phyloP scores from a whole-genome alignment of 2,888 invertebrate species.

The Cybosia mesomella region DNA sequence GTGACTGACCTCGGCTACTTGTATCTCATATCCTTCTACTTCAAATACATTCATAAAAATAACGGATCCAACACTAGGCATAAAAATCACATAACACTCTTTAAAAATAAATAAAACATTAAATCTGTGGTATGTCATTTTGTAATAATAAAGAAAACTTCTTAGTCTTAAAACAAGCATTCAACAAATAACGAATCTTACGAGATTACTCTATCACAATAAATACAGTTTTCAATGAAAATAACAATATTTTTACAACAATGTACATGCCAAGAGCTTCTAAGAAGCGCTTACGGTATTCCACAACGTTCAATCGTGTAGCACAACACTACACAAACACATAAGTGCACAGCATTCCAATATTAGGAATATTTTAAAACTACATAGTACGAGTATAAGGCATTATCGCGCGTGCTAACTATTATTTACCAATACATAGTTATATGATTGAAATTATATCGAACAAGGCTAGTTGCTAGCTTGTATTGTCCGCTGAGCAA shows the following conservation, averaged over 20 bases:
- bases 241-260: conserved; percentile 23
- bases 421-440: neutral
- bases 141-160: conserved; percentile 3
- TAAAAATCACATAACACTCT: conserved; percentile 2
- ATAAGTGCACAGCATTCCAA: conserved; percentile 15
- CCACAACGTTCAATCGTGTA: conserved; percentile 8
- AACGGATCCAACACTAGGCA: neutral
- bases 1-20: neutral
- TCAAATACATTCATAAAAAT: neutral
- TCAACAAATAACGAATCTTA: conserved; percentile 29
- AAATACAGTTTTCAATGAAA: conserved; percentile 32
- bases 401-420: conserved; percentile 7
- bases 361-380: conserved; percentile 9
- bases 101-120: conserved; percentile 14
- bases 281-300: neutral
- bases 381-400: conserved; percentile 23
- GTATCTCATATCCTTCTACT: neutral
- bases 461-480: neutral
- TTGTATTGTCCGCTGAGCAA: neutral
- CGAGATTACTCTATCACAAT: conserved; percentile 19
- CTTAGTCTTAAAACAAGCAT: conserved; percentile 15
- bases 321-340: conserved; percentile 16
- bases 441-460: conserved; percentile 7
- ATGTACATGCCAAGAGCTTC: conserved; percentile 8
- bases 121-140: conserved; percentile 9